Evolutionary conservation across 30 jellyfish, hydroid and myxozoan genomes (phyloP), one percentile per base, ranked within the genome.

Genomic region (Turritopsis rubra): DNA sequence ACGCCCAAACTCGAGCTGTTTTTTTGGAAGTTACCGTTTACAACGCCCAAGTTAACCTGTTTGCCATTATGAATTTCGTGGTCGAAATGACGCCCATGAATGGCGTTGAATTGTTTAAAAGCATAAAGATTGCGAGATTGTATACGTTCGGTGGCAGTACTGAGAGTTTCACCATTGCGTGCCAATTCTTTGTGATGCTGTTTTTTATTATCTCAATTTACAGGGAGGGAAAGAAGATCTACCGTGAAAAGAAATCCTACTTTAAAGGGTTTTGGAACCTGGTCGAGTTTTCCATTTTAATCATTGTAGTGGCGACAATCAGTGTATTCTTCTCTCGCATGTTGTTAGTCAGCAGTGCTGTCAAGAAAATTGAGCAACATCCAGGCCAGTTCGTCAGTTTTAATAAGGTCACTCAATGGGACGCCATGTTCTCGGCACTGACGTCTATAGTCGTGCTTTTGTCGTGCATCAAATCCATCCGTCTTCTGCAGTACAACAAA

Each of bases 141-240:
- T 94, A 94, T 90, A 89, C 99, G 75, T 94, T 90, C 52, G 97
- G 97, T 60, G 99, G 99, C 52, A 85, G 96, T 85, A 85, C 97
- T 54, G 89, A 89, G 65, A 90, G 95, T 25, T 86, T 94, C 79
- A 87, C 89, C 20, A 74, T 94, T 31, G 99, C 97, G n/a, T 94
- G 99, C 54, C 99, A 94, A 70, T 81, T 94, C 79, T 94, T 94
- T 85, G 97, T 94, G 30, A 18, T 94, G 88, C 76, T 94, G 70
- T 94, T 94, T 86, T 76, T 94, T 25, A 29, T 87, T 16, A 78
- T 94, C 68, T 89, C 87, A 73, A 89, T 89, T 19, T 94, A 94
- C 91, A 93, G 89, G 54, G 99, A 94, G 77, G 71, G 90, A 75
- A 94, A 94, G 85, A 94, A 89, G 92, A 82, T 94, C 87, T 89